Conservation (phyloP, 2,888 invertebrate genomes). For the Conistra vaccinii region DNA sequence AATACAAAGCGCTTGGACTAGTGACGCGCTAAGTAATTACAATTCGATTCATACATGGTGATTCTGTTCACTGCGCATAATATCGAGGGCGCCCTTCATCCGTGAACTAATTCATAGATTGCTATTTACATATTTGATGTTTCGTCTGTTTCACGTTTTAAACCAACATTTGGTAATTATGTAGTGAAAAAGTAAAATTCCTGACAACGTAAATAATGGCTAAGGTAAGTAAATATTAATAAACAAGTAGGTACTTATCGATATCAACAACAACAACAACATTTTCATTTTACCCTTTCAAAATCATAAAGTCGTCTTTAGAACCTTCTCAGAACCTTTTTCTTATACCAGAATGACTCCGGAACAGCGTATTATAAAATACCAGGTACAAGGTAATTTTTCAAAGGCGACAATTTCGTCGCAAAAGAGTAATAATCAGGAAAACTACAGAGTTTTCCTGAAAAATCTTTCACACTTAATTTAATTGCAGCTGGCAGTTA, state of each 20-base stretch:
- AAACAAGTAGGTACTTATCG: not conserved
- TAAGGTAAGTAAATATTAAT: too few relatives aligned
- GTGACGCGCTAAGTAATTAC: slow-evolving; percentile 66
- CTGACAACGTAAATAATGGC: not conserved
- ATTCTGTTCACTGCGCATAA: slow-evolving; percentile 74
- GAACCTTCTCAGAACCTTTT: slow-evolving; percentile 24
- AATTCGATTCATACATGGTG: slow-evolving; percentile 74
- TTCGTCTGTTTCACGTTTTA: slow-evolving; percentile 1
- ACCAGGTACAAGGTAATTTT: slow-evolving; percentile 5
- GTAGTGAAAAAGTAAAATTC: not conserved
- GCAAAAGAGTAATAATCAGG: not conserved
- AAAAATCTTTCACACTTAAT: not conserved
- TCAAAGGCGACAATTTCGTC: slow-evolving; percentile 7
- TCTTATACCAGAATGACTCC: not conserved
- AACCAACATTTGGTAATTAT: not conserved
- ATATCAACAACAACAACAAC: not conserved
- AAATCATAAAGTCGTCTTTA: not conserved
- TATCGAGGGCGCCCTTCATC: slow-evolving; percentile 77
- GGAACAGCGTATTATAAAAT: slow-evolving; percentile 13
- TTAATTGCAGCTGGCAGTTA: not conserved
- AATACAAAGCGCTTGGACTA: slow-evolving; percentile 66
- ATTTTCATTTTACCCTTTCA: not conserved
- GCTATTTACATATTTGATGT: slow-evolving; percentile 68
- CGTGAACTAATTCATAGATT: slow-evolving; percentile 72
- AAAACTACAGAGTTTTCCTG: not conserved